Evolutionary conservation across 2,113 vertebrate genomes (phyloP).

Genomic region (Phalacrocorax aristotelis): DNA sequence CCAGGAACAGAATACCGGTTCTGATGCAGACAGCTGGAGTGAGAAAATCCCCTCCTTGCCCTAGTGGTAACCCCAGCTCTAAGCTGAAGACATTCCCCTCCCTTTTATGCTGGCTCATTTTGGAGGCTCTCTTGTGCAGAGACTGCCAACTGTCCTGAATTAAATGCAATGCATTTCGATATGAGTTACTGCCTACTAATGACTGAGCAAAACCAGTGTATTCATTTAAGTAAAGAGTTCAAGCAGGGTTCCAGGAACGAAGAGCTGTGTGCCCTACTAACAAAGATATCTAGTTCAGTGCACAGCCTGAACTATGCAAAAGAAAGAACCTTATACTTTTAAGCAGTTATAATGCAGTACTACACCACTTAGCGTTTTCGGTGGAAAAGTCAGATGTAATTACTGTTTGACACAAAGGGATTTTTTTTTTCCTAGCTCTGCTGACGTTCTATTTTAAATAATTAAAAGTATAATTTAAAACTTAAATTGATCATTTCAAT

Average conservation of each 20-base stretch:
- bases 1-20: neutral
- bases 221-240: slow-evolving; percentile 52
- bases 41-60: neutral
- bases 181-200: slow-evolving; percentile 56
- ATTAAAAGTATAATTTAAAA: slow-evolving; percentile 40
- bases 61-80: slow-evolving; percentile 20
- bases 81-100: slow-evolving; percentile 25
- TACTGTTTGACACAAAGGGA: slow-evolving; percentile 49
- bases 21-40: slow-evolving; percentile 36
- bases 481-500: slow-evolving; percentile 6
- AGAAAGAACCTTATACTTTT: slow-evolving; percentile 40
- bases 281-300: slow-evolving; percentile 58
- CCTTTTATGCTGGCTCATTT: slow-evolving; percentile 51
- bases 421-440: slow-evolving; percentile 28
- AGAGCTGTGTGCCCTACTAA: neutral
- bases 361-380: neutral
- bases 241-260: neutral
- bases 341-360: slow-evolving; percentile 24
- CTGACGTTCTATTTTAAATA: slow-evolving; percentile 20
- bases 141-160: slow-evolving; percentile 72
- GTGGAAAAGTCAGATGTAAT: slow-evolving; percentile 57
- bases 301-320: slow-evolving; percentile 14
- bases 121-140: slow-evolving; percentile 64
- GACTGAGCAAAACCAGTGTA: slow-evolving; percentile 54
- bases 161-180: neutral